Base-by-base conservation (phyloP, 2,113 vertebrate genomes). In the Mirza zaza region DNA sequence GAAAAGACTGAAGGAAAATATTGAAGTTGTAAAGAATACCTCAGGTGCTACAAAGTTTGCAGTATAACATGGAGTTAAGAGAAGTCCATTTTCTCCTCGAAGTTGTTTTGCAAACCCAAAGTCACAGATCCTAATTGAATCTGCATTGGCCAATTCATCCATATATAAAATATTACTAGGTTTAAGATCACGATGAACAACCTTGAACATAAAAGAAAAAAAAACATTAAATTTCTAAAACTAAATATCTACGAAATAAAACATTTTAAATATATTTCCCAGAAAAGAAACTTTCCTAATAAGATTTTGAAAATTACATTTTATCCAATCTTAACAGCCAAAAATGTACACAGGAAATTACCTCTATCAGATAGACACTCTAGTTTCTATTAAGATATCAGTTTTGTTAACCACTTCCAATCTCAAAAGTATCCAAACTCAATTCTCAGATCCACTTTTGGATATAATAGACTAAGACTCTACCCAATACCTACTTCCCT, bases 151-250 rank as follows among this genome's bases (percentile, higher is more conserved):
- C 34, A 99, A 99, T 96, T 99, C 99, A 83, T 99, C 99, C 99
- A 99, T 99, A 84, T 99, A 99, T 45, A 99, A 99, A 98, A 99
- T 99, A 98, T 99, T 99, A 98, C 99, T 99, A 97, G 99, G 99
- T 92, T 99, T 99, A 98, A 99, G 99, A 98, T 99, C 99, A 98
- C 99, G 98, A 97, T 99, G 99, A 97, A 99, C 99, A 83, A 99
- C 99, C 99, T 99, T 98, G 1, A 91, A 97, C 50, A 86, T 83
- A 91, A 98, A 87, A 96, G 0, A 73, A 83, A 45, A 36, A 50
- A 80, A 20, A 90, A 4, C 0, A 90, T 88, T 77, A 86, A 18
- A 79, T 91, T 88, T 86, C 23, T 61, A 65, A 23, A 96, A 80
- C 21, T 86, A 88, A 84, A 70, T 65, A 80, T 32, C 11, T 94